Evolutionary conservation across 1,140 invertebrate genomes (phyloP), one percentile per base, ranked within the genome.

Genomic region (Calosoma granatense): DNA sequence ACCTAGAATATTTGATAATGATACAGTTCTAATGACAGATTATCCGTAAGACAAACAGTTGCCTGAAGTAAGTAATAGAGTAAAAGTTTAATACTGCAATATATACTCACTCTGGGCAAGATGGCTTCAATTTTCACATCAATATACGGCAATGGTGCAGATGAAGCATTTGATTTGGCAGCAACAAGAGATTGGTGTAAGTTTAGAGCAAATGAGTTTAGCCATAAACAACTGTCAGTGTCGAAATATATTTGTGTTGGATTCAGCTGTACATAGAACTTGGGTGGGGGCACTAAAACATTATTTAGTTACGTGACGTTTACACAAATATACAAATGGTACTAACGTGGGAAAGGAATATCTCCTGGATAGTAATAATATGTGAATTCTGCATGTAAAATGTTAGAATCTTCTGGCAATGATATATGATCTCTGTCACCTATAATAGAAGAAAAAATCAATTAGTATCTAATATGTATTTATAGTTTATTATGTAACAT

Each of bases 331-430:
- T n/a, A 22, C 20, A 54, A 21, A 22, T 41, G 26, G 39, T 58
- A 75, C 81, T 82, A 78, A 95, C 94, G 77, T 72, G 94, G 94
- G 80, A 94, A 96, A 61, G 87, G 85, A 43, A 90, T 83, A 67
- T 94, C 92, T 51, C 91, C 92, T 11, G 94, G 93, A 77, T 97
- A 98, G 72, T 96, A 98, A 74, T 95, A 99, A 66, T 94, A 92
- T 1, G 93, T 95, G 64, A 96, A 92, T 69, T 98, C 96, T 1
- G 94, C 84, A 74, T 98, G 95, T 23, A 98, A 67, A 43, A 94
- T 84, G 36, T 89, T 88, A 58, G 92, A 86, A 68, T 96, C 92
- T 39, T 86, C 83, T 6, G 94, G 94, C 61, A 97, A 78, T 51
- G 84, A 84, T 62, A 91, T 83, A 51, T 82, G 78, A 64, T 85